Conservation (phyloP, 2,113 vertebrate genomes). For the Meles meles region DNA sequence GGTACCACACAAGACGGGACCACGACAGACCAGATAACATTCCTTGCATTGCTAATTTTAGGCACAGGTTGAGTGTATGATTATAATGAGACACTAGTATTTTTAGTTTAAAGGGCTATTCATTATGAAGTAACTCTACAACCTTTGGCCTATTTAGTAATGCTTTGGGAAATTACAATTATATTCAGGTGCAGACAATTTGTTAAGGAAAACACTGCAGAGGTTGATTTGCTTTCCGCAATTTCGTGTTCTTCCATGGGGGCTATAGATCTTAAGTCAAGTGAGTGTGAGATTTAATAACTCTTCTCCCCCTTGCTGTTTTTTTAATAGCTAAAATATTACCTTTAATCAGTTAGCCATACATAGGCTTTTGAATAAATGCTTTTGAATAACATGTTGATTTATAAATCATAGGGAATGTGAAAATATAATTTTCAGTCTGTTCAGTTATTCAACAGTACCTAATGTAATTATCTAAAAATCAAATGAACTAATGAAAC, state of each 20-base stretch:
- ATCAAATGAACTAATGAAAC: conserved; percentile 39
- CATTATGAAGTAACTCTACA: conserved; percentile 49
- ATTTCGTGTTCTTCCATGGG: conserved; percentile 48
- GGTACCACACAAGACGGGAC: conserved; percentile 30
- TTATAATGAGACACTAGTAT: conserved; percentile 52
- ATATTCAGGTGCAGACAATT: conserved; percentile 72
- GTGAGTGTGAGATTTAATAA: conserved; percentile 70
- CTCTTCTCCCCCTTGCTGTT: conserved; percentile 17
- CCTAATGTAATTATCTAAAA: conserved; percentile 41
- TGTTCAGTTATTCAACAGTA: neutral
- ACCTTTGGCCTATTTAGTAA: conserved; percentile 64
- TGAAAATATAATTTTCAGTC: conserved; percentile 43
- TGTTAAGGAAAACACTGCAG: conserved; percentile 58
- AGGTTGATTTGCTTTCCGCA: conserved; percentile 47
- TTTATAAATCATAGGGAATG: conserved; percentile 36
- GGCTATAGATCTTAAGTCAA: conserved; percentile 63
- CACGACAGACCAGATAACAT: conserved; percentile 50
- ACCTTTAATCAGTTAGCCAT: conserved; percentile 20
- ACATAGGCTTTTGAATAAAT: conserved; percentile 16
- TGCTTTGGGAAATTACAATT: conserved; percentile 70
- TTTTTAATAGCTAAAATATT: conserved; percentile 48
- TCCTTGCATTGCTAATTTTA: conserved; percentile 64
- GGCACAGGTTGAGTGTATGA: conserved; percentile 18
- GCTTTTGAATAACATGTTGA: neutral
- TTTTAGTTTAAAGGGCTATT: conserved; percentile 42